phyloP scores from a whole-genome alignment of 2,113 vertebrate genomes.

The Psittacus erithacus region DNA sequence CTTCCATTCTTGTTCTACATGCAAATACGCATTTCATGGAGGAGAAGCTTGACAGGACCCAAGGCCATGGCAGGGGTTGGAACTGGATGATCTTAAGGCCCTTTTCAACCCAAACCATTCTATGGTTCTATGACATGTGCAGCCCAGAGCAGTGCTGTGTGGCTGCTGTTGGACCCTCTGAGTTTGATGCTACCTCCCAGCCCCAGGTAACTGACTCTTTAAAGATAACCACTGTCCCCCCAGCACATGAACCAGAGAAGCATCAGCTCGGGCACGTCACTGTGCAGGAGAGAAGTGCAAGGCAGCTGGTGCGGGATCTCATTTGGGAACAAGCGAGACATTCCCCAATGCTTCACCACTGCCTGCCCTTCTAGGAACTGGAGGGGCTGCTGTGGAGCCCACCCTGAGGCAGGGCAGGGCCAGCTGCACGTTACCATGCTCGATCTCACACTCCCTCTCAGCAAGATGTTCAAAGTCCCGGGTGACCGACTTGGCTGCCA shows the following conservation, averaged over 20 bases:
- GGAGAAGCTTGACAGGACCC: not conserved
- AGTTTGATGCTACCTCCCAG: not conserved
- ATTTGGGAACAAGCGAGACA: not conserved
- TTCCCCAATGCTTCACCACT: not conserved
- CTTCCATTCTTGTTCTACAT: not conserved
- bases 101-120: not conserved
- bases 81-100: not conserved
- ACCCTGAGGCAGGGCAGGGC: accelerated
- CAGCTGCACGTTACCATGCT: constrained; percentile 79
- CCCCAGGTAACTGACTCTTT: not conserved
- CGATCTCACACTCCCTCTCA: constrained; percentile 87
- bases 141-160: not conserved
- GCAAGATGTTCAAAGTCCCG: constrained; percentile 92
- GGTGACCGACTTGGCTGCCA: constrained; percentile 91
- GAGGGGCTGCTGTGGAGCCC: not conserved
- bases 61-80: not conserved
- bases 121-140: not conserved
- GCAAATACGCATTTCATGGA: not conserved
- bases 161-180: not conserved
- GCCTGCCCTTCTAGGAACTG: not conserved
- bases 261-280: accelerated
- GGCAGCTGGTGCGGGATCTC: not conserved
- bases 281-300: not conserved
- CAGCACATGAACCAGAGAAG: not conserved
- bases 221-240: not conserved